Base-by-base conservation (phyloP, 2,113 vertebrate species). In the Oncorhynchus nerka region DNA sequence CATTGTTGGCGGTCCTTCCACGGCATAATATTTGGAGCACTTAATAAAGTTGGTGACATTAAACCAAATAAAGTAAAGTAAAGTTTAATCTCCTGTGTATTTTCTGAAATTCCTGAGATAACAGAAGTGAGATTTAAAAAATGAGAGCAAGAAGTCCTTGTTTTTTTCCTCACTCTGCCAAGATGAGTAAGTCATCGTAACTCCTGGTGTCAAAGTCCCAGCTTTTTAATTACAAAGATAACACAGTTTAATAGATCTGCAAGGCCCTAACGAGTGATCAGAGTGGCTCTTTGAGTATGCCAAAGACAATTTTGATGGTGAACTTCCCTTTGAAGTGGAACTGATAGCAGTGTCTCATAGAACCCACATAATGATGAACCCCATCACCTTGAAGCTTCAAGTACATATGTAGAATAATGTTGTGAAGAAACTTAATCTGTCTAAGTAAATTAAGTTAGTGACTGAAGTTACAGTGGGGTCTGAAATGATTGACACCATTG, bases 181-280 rank as follows among this genome's bases (percentile, higher is more conserved):
- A 45, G 9, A 45, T 45, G 39, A 45, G 65, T 48, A 22, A 61
- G 66, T 69, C 49, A 49, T 24, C 26, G 22, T 62, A 49, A 70
- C 9, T 61, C 66, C 16, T 45, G 15, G 32, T 70, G 72, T 74
- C 66, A 70, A 73, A 68, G 77, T 79, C 66, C 34, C 66, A 4
- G 32, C 34, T 79, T 74, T 72, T 74, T 73, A 74, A 79, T 79
- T 70, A 69, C 22, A 5, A 69, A 69, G 66, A 74, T 79, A 70
- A 69, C 77, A 74, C 32, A 45, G 66, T 64, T 79, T 70, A 69
- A 79, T 61, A 59, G 71, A 68, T 62, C 20, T 62, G 55, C 32
- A 30, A 3, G 32, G 32, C 49, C 32, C 16, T 34, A 34, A 55
- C 68, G 11, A 24, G 49, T 49, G 30, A 68, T 45, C 9, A 12